Conservation (phyloP, 2,797 vertebrate genomes). For the Poeciliopsis presidionis region DNA sequence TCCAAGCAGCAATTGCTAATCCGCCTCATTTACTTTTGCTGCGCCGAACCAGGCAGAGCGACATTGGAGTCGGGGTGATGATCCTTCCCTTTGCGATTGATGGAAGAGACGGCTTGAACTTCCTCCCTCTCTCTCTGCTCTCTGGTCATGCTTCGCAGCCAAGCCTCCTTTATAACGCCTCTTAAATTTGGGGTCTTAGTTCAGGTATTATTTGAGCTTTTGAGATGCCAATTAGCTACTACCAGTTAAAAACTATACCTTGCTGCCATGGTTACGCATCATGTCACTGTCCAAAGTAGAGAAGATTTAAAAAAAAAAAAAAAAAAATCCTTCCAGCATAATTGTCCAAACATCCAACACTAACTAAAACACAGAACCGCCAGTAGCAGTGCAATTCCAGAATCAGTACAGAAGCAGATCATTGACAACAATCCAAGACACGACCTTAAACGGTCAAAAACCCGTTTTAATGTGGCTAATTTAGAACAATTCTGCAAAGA, state of each 20-base stretch:
- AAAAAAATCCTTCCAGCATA: neutral
- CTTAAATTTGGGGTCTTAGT: neutral
- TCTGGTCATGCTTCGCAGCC: neutral
- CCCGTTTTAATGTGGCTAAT: neutral
- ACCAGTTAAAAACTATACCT: neutral
- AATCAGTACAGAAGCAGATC: neutral
- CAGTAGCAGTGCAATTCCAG: neutral
- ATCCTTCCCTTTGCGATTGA: too few species aligned
- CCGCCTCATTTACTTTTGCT: too few species aligned
- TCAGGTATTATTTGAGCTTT: neutral
- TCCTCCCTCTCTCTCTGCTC: neutral
- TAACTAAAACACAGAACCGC: neutral
- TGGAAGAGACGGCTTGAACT: too few species aligned
- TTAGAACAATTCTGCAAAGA: neutral
- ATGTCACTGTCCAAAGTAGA: neutral
- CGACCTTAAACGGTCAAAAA: neutral
- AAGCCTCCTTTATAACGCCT: neutral
- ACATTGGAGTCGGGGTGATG: too few species aligned
- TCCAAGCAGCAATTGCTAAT: neutral
- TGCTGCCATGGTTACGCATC: neutral
- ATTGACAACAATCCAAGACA: neutral
- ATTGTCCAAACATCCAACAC: neutral
- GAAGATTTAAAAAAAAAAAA: neutral
- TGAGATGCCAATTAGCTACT: neutral
- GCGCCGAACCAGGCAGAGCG: too few species aligned